Evolutionary conservation across 2,797 vertebrate species (phyloP).

Genomic region (Etheostoma perlongum): DNA sequence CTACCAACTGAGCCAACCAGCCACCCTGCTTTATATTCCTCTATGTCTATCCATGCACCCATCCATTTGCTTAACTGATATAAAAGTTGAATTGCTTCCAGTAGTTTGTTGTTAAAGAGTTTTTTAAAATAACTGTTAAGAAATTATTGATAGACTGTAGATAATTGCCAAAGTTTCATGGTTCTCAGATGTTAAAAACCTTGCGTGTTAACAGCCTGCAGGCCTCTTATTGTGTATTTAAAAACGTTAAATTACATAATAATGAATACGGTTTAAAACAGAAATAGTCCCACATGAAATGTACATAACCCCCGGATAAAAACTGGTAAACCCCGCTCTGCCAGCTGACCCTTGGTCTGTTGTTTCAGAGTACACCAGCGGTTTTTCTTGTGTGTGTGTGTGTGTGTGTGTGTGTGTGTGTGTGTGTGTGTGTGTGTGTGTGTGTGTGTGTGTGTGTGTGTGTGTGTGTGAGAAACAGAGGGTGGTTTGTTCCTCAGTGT

Average conservation of each 20-base stretch:
- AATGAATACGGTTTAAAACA: neutral
- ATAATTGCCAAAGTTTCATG: neutral
- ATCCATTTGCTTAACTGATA: too few species aligned
- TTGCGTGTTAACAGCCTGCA: too few species aligned
- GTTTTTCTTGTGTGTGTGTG: constrained; percentile 28
- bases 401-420: constrained; percentile 41
- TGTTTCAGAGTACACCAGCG: constrained; percentile 43
- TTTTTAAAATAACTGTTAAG: neutral
- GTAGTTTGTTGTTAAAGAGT: neutral
- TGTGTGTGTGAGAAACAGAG: constrained; percentile 47
- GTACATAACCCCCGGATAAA: neutral
- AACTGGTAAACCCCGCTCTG: neutral
- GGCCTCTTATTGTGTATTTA: neutral
- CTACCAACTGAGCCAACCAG: too few species aligned
- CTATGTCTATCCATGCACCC: too few species aligned
- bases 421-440: constrained; percentile 45
- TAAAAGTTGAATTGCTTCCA: too few species aligned
- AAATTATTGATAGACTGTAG: neutral
- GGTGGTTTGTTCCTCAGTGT: constrained; percentile 55
- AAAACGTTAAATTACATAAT: neutral
- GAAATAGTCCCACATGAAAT: neutral
- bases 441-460: constrained; percentile 20
- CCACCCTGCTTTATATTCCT: too few species aligned
- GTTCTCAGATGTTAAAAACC: too few species aligned
- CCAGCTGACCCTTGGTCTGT: constrained; percentile 67